phyloP scores from a whole-genome alignment of 2,797 vertebrate genomes.

The Sarcophilus harrisii region DNA sequence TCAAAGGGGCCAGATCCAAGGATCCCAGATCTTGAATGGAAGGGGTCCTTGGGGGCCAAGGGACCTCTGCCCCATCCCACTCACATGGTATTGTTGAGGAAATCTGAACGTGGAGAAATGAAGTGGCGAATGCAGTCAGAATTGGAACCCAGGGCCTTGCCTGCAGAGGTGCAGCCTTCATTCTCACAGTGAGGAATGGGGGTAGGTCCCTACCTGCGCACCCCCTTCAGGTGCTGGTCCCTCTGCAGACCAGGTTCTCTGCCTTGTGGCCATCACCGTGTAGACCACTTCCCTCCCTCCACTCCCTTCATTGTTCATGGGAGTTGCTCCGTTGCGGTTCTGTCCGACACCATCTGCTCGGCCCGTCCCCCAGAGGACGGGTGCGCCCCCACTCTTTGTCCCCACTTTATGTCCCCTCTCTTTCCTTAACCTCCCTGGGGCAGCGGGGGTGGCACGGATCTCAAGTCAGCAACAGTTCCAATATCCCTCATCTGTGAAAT shows the following conservation, averaged over 20 bases:
- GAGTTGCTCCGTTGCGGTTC: background rate
- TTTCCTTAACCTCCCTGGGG: too few species aligned
- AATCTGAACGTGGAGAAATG: background rate
- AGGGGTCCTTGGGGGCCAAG: background rate
- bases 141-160: background rate
- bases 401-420: too few species aligned
- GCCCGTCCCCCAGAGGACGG: too few species aligned
- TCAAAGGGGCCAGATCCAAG: background rate
- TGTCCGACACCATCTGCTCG: fast-evolving
- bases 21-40: too few species aligned
- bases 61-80: too few species aligned
- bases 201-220: too few species aligned
- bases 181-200: background rate
- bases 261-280: fast-evolving
- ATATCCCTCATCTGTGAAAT: background rate
- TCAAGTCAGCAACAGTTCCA: background rate
- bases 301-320: background rate
- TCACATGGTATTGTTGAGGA: background rate
- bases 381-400: too few species aligned
- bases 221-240: too few species aligned
- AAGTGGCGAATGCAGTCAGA: background rate
- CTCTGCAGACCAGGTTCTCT: background rate
- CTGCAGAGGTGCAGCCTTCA: too few species aligned
- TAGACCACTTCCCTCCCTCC: background rate
- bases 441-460: background rate